Evolutionary conservation across 2,888 invertebrate species (phyloP).

Genomic region (Octodonta nipae): DNA sequence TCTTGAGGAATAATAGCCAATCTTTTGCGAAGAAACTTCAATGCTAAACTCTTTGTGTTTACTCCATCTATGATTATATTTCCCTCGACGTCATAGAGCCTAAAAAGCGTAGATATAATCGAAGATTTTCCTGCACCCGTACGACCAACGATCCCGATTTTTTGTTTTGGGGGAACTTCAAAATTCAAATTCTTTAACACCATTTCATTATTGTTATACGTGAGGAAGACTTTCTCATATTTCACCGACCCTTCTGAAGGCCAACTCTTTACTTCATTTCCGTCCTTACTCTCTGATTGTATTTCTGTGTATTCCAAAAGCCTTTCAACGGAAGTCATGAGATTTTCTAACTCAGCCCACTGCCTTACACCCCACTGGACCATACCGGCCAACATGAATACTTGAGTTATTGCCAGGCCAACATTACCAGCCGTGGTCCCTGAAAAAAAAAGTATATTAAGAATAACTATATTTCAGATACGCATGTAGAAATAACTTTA

Average conservation of each 20-base stretch:
- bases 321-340: slow-evolving; percentile 83
- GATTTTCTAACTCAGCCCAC: slow-evolving; percentile 68
- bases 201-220: slow-evolving; percentile 56
- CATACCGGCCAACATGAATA: slow-evolving; percentile 58
- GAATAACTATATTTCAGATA: too few species aligned
- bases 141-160: slow-evolving; percentile 68
- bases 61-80: slow-evolving; percentile 65
- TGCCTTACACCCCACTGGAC: slow-evolving; percentile 57
- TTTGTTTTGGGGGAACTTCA: slow-evolving; percentile 50
- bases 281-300: slow-evolving; percentile 28
- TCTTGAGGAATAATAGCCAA: slow-evolving; percentile 77
- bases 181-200: slow-evolving; percentile 61
- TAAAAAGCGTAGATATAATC: slow-evolving; percentile 61
- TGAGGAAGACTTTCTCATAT: slow-evolving; percentile 54
- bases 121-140: slow-evolving; percentile 76
- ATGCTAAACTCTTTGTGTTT: slow-evolving; percentile 52
- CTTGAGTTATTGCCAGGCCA: slow-evolving; percentile 61
- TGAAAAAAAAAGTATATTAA: too few species aligned
- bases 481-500: too few species aligned
- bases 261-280: slow-evolving; percentile 51
- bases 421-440: slow-evolving; percentile 22
- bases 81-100: slow-evolving; percentile 64
- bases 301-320: slow-evolving; percentile 39
- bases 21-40: slow-evolving; percentile 57
- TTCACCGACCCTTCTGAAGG: slow-evolving; percentile 53